Conservation (phyloP, 1,140 invertebrate species). For the Cherax quadricarinatus region DNA sequence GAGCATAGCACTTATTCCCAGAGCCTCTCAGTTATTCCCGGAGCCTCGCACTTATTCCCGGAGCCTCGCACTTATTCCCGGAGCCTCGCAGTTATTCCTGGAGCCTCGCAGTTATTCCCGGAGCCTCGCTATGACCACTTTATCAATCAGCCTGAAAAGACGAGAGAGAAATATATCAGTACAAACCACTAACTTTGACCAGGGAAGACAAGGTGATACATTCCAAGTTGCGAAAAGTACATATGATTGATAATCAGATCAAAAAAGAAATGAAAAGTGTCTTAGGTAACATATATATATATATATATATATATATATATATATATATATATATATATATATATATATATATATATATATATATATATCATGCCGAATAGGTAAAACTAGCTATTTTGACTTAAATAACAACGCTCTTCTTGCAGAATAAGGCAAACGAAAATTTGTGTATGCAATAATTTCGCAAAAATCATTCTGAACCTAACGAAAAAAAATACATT, state of each 20-base stretch:
- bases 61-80: no score
- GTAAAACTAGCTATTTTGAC: no score
- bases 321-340: conserved; percentile 2
- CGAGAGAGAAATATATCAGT: neutral
- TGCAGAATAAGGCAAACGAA: no score
- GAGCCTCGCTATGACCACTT: neutral
- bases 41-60: neutral
- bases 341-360: neutral
- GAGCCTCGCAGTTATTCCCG: neutral
- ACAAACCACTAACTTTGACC: neutral
- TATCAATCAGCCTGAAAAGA: neutral
- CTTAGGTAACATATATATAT: neutral
- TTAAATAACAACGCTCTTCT: no score
- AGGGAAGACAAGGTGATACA: neutral
- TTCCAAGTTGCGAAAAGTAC: neutral
- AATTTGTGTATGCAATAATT: no score
- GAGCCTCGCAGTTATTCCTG: neutral
- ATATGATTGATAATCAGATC: no score
- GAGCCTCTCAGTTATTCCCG: neutral
- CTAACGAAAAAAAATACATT: no score
- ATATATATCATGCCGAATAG: neutral
- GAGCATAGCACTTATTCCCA: no score
- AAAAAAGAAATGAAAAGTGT: no score
- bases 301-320: conserved; percentile 6
- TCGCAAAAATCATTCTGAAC: no score